Evolutionary conservation across 2,888 invertebrate species (phyloP).

Genomic region (Ormyrus rosae): DNA sequence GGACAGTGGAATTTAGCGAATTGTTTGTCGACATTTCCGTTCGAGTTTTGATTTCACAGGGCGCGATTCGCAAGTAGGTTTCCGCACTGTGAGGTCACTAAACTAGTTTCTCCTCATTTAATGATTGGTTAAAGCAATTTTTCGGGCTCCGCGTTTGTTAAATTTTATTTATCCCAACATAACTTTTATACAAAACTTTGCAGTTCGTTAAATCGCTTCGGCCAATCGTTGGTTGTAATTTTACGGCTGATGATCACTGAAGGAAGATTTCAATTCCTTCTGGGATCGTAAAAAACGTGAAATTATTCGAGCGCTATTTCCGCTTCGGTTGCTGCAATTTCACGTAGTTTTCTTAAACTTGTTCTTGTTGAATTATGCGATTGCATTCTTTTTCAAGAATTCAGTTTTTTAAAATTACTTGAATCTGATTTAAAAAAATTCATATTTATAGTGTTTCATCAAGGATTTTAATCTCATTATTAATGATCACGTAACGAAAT

Average conservation of each 20-base stretch:
- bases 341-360: background rate
- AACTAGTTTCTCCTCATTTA: background rate
- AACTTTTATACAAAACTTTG: background rate
- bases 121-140: slow-evolving; percentile 35
- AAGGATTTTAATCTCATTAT: slow-evolving; percentile 26
- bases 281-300: slow-evolving; percentile 11
- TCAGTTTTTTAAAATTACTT: background rate
- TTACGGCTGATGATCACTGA: background rate
- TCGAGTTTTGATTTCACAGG: slow-evolving; percentile 16
- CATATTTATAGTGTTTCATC: slow-evolving; percentile 1
- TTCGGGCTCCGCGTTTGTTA: background rate
- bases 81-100: slow-evolving; percentile 16
- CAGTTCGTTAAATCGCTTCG: slow-evolving; percentile 7
- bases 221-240: slow-evolving; percentile 37
- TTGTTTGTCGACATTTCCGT: background rate
- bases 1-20: background rate
- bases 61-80: background rate
- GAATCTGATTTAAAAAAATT: background rate
- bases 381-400: slow-evolving; percentile 4
- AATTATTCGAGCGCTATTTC: slow-evolving; percentile 23
- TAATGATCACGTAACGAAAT: slow-evolving; percentile 30
- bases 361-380: background rate
- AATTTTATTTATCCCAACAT: slow-evolving; percentile 6
- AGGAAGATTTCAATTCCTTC: slow-evolving; percentile 23
- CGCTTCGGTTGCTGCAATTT: background rate